A percentile compares a stretch with the other conserved stretches of the same genome.
These are phyloP conservation scores for Drosophila prolongata DNA, from an alignment of 2,888 invertebrate genomes.

Conservation along the genomic window DNA sequence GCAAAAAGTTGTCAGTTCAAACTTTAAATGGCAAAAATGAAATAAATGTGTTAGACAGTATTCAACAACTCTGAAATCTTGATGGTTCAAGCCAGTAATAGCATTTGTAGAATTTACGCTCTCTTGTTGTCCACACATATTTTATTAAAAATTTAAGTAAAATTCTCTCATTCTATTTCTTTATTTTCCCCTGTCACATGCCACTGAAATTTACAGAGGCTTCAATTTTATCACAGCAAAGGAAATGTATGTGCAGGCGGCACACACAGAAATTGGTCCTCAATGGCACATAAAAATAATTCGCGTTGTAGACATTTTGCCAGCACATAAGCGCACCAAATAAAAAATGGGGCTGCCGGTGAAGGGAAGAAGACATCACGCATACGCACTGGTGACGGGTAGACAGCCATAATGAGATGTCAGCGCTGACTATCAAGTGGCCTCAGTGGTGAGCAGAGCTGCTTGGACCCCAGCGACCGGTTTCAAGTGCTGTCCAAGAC, in stretches of 20 bases:
- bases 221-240: constrained; percentile 50
- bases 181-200: not conserved
- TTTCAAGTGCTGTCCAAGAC: constrained; percentile 59
- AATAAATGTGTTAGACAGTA: not conserved
- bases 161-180: not conserved
- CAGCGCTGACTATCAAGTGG: constrained; percentile 78
- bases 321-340: constrained; percentile 55
- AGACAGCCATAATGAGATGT: constrained; percentile 79
- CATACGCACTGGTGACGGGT: constrained; percentile 70
- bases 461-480: constrained; percentile 61
- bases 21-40: not conserved
- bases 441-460: constrained; percentile 44
- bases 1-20: not conserved
- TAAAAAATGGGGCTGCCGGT: not conserved
- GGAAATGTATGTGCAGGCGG: constrained; percentile 15
- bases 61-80: not conserved
- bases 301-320: constrained; percentile 73
- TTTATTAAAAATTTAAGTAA: no score
- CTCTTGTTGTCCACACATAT: no score
- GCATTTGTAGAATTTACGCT: not conserved
- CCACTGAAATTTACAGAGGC: constrained; percentile 50
- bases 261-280: constrained; percentile 67
- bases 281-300: constrained; percentile 75
- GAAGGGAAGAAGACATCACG: constrained; percentile 53
- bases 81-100: not conserved